Base-by-base conservation (phyloP, 2,113 vertebrate species). In the Progne subis region DNA sequence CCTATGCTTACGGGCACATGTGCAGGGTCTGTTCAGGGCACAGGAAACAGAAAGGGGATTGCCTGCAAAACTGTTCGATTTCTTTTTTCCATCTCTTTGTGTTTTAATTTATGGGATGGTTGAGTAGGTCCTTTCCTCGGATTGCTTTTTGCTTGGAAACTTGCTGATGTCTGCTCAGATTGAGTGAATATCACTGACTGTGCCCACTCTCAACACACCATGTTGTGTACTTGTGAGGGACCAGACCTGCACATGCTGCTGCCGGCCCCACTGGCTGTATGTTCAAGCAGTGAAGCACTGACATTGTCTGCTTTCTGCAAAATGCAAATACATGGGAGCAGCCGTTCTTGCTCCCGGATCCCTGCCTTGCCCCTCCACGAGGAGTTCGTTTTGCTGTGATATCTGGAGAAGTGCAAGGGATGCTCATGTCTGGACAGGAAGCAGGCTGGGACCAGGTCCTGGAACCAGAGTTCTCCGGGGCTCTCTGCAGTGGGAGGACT, bases 341-440 rank as follows among this genome's bases (percentile, higher is more conserved):
- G 86, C 43, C 18, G 2, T 65, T 82, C 67, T 44, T 25, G 41
- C 60, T 77, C 76, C 34, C 12, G 1, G 9, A 13, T 87, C 44
- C 49, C 18, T 67, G 63, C 29, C 31, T 47, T 83, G 68, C 23
- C 16, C 12, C 18, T 85, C 41, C 1, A 0, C 41, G 16, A 82
- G 49, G 70, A 65, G 37, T 26, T 9, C n/a, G 70, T 39, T 85
- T 64, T 88, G 65, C 63, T 0, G 2, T 37, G 74, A 20, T 25
- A 28, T 41, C 47, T 49, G 13, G 82, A 71, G 75, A 47, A 3
- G 14, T 47, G 47, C 46, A 32, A 67, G 47, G 21, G 86, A 90
- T 92, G 88, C 71, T 86, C 0, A 0, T 47, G 29, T 56, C 53
- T 0, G 0, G 18, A 13, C 2, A 3, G 31, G 79, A 43, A 63